Evolutionary conservation across 2,797 vertebrate genomes (phyloP), one percentile per base, ranked within the genome.

Genomic region (Malacoraja senta): DNA sequence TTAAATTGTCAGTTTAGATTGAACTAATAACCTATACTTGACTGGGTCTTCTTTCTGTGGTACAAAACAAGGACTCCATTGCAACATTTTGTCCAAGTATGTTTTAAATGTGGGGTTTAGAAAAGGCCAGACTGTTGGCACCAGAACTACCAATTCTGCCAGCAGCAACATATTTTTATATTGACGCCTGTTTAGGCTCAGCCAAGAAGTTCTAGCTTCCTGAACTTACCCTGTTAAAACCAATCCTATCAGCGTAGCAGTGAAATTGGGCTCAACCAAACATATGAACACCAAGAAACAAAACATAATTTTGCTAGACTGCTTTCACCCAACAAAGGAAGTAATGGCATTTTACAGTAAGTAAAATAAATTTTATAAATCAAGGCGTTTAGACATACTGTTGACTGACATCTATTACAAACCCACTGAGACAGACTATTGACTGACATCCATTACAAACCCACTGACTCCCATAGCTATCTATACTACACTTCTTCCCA

Each of bases 1-100:
- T 91, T 91, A 72, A 74, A 74, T 29, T 74, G 35, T 74, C 68
- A 91, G 61, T n/a, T 86, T n/a, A 86, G 58, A 63, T 86, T 86
- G 83, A 86, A 74, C 68, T 91, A 68, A 32, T 44, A 29, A 91
- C 65, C 68, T 74, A 91, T 35, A 74, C 32, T 44, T 91, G 4
- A 44, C 35, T 74, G 68, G 35, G 53, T 74, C 2, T 7, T 13
- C 8, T 58, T 86, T 13, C 15, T n/a, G 8, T 65, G 8, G 17
- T 13, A 86, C 4, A 86, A 53, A 72, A 24, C 68, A 68, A 44
- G 65, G 68, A 72, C 32, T 72, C 35, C 12, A 71, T 4, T 44
- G 19, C 29, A 68, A 24, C 21, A 29, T 35, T 71, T 72, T 29
- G 44, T 44, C 35, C 24, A 91, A 91, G 19, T 91, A 26, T 10